A percentile compares a stretch with the other conserved stretches of the same genome.
These are phyloP conservation scores for Diadophis punctatus DNA, from an alignment of 2,113 vertebrate genomes.

Conservation along the genomic window DNA sequence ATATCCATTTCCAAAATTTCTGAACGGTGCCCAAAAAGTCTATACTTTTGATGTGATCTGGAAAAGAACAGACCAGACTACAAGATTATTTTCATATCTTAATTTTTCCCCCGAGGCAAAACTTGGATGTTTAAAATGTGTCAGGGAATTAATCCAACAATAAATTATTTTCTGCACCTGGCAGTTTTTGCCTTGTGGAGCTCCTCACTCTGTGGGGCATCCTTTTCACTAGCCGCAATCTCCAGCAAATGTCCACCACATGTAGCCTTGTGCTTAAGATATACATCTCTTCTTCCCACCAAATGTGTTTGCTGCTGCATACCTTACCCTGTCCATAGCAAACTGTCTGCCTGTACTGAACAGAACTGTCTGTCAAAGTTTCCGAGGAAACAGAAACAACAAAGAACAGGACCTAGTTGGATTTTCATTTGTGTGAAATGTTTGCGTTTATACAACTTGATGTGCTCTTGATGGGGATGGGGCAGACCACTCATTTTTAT, in stretches of 20 bases:
- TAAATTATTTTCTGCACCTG: slow-evolving; percentile 22
- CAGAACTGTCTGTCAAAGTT: slow-evolving; percentile 19
- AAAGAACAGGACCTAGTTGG: slow-evolving; percentile 1
- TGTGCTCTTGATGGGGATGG: not conserved
- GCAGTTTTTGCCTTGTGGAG: not conserved
- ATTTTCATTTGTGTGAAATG: slow-evolving; percentile 44
- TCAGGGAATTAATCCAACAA: not conserved
- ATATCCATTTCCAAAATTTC: too few species aligned
- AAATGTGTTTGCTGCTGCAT: not conserved
- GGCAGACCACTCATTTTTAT: slow-evolving; percentile 37
- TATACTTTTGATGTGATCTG: not conserved
- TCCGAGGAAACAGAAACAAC: not conserved
- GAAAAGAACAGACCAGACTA: not conserved
- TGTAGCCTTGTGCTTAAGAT: not conserved
- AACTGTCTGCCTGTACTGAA: slow-evolving; percentile 14
- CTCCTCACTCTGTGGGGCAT: not conserved
- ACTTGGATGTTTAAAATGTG: not conserved
- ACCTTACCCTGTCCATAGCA: not conserved
- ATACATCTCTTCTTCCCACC: slow-evolving; percentile 14
- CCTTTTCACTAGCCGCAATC: not conserved
- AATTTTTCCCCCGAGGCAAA: not conserved
- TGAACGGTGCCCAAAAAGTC: not conserved
- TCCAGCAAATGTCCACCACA: not conserved
- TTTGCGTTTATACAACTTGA: slow-evolving; percentile 28
- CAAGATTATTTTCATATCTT: not conserved